A percentile compares a stretch with the other conserved stretches of the same genome.
These are phyloP conservation scores for Aelia acuminata DNA, from an alignment of 2,888 invertebrate species.

Conservation along the genomic window DNA sequence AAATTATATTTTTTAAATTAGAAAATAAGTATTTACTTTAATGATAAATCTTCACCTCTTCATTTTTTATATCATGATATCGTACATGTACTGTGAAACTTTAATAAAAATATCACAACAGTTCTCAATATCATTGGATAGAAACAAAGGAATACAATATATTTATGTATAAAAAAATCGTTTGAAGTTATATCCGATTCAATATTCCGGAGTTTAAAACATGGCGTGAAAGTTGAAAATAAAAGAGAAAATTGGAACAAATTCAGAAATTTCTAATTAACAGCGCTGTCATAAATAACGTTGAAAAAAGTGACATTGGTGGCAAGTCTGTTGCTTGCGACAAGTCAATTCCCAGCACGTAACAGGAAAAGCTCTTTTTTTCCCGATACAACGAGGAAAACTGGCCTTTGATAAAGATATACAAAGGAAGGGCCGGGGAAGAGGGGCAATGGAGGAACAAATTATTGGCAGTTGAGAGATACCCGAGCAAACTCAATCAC, in stretches of 20 bases:
- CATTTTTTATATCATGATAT: too few relatives aligned
- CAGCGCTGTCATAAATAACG: not conserved
- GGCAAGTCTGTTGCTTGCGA: not conserved
- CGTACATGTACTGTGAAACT: too few relatives aligned
- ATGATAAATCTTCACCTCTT: too few relatives aligned
- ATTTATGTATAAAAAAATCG: too few relatives aligned
- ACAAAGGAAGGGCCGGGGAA: not conserved
- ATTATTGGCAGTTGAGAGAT: slow-evolving; percentile 37
- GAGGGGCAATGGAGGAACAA: not conserved
- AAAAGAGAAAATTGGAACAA: not conserved
- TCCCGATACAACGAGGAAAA: not conserved
- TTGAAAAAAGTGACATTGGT: not conserved
- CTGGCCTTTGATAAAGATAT: not conserved
- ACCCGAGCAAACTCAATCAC: slow-evolving; percentile 2
- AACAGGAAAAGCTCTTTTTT: not conserved
- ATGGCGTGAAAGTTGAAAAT: not conserved
- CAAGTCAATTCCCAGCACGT: not conserved
- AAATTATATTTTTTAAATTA: too few relatives aligned
- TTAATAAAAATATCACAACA: too few relatives aligned
- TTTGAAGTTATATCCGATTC: not conserved
- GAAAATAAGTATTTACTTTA: too few relatives aligned
- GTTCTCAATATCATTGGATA: not conserved
- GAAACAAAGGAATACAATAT: not conserved
- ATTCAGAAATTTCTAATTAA: not conserved
- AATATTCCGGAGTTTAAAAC: not conserved